Evolutionary conservation across 2,797 vertebrate species (phyloP).

Genomic region (Lacerta agilis): DNA sequence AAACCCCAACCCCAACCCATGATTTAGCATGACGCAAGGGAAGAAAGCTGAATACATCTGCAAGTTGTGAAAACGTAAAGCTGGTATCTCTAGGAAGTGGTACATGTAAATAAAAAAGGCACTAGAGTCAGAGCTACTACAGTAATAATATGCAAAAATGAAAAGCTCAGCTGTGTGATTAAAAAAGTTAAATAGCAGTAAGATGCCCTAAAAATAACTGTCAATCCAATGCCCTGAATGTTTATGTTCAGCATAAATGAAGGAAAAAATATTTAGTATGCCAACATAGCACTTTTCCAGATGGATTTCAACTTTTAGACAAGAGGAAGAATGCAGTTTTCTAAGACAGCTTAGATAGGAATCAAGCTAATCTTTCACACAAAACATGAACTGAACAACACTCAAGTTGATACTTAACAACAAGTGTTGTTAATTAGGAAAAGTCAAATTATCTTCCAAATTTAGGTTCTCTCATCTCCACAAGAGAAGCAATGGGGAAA

Average conservation of each 20-base stretch:
- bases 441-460: background rate
- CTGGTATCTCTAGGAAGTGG: too few relatives aligned
- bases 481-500: too few relatives aligned
- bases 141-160: background rate
- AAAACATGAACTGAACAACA: background rate
- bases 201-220: conserved; percentile 8
- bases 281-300: background rate
- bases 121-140: background rate
- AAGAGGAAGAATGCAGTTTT: background rate
- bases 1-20: too few relatives aligned
- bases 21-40: too few relatives aligned
- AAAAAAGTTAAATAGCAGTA: conserved; percentile 1
- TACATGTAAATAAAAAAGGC: background rate
- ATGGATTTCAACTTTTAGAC: conserved; percentile 6
- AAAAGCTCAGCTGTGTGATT: background rate
- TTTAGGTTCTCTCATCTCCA: background rate
- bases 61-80: too few relatives aligned
- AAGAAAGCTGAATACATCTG: too few relatives aligned
- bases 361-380: background rate
- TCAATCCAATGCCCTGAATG: background rate
- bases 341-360: background rate
- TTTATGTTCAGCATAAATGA: conserved; percentile 13
- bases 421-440: background rate
- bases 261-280: background rate
- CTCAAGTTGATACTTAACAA: background rate